Evolutionary conservation across 23 tunicate species (phyloP).

Genomic region (Clavelina lepadiformis): DNA sequence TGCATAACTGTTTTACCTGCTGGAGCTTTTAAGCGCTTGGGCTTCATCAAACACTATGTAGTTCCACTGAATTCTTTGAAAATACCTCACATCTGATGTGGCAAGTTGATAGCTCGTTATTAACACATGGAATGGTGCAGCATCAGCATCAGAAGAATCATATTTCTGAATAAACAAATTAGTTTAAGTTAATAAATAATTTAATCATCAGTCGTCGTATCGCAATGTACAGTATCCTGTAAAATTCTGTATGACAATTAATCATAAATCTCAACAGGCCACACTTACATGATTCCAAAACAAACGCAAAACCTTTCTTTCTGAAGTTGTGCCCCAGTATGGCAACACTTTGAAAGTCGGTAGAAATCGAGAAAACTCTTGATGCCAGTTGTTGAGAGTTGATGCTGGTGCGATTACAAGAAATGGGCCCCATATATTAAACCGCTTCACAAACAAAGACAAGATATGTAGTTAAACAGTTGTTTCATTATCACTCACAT

Average conservation of each 20-base stretch:
- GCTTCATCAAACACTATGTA: slow-evolving; percentile 85
- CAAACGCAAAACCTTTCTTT: slow-evolving; percentile 58
- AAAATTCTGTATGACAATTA: too few relatives aligned
- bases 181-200: too few relatives aligned
- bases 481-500: too few relatives aligned
- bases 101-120: slow-evolving; percentile 80
- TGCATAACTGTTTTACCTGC: slow-evolving; percentile 8
- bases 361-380: slow-evolving; percentile 67
- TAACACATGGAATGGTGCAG: slow-evolving; percentile 67
- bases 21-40: slow-evolving; percentile 75
- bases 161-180: slow-evolving; percentile 4
- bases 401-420: slow-evolving; percentile 83
- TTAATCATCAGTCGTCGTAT: too few relatives aligned
- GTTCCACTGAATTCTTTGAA: slow-evolving; percentile 75
- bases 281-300: slow-evolving; percentile 74
- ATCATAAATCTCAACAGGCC: too few relatives aligned
- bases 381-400: slow-evolving; percentile 87
- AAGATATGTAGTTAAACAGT: too few relatives aligned
- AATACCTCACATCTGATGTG: slow-evolving; percentile 71
- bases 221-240: too few relatives aligned
- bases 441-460: slow-evolving; percentile 5
- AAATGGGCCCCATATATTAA: slow-evolving; percentile 84
- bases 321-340: slow-evolving; percentile 74
- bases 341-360: slow-evolving; percentile 72
- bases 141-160: slow-evolving; percentile 5